phyloP scores from a whole-genome alignment of 2,797 vertebrate genomes.

The Neomorphus geoffroyi region DNA sequence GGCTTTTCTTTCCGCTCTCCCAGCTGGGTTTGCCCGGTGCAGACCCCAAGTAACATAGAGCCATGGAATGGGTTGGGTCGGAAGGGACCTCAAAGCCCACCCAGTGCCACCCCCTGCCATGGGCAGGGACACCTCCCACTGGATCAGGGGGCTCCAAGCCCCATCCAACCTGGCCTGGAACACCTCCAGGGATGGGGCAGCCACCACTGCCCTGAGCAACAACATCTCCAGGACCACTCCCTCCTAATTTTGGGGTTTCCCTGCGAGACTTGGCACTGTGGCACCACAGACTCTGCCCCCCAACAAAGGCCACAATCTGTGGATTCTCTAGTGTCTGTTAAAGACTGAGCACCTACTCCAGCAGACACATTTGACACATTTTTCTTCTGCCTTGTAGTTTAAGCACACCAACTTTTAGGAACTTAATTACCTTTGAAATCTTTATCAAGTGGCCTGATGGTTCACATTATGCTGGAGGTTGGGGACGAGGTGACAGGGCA shows the following conservation, averaged over 20 bases:
- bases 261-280: accelerated
- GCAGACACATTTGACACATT: background rate
- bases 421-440: background rate
- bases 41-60: background rate
- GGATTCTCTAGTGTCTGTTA: background rate
- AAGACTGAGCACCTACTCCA: background rate
- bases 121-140: too few species aligned
- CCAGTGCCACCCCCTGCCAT: too few species aligned
- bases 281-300: background rate
- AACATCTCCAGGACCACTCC: background rate
- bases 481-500: background rate
- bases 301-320: too few species aligned
- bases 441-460: background rate
- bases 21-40: background rate
- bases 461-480: accelerated
- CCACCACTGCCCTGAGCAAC: too few species aligned
- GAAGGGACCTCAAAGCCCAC: too few species aligned
- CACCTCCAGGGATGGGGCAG: too few species aligned
- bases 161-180: too few species aligned
- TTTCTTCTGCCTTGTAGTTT: background rate
- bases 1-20: background rate
- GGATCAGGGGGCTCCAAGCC: too few species aligned
- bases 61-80: too few species aligned
- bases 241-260: background rate
- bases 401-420: background rate